These are phyloP conservation scores for Thecocarcelia acutangulata DNA, from an alignment of 2,888 invertebrate species.

Conservation along the genomic window DNA sequence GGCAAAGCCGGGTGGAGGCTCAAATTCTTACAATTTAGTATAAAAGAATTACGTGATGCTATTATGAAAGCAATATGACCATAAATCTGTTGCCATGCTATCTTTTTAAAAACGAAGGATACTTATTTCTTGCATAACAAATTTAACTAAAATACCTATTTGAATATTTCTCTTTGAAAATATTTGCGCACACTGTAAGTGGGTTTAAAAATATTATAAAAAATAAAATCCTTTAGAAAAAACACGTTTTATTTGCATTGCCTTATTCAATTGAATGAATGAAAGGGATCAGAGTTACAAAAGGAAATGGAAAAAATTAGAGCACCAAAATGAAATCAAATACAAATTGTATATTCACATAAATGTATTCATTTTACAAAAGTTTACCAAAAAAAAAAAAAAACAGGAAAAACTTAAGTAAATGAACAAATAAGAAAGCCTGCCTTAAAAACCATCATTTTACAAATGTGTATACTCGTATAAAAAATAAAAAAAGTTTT, in stretches of 20 bases:
- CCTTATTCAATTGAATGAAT: constrained; percentile 45
- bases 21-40: too few species aligned
- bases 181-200: constrained; percentile 15
- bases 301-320: constrained; percentile 14
- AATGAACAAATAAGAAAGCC: constrained; percentile 33
- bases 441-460: constrained; percentile 44
- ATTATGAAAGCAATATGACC: too few species aligned
- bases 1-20: too few species aligned
- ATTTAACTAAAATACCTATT: too few species aligned
- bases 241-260: constrained; percentile 57
- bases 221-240: constrained; percentile 18
- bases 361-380: constrained; percentile 10
- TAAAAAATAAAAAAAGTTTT: constrained; percentile 45
- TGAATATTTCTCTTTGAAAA: too few species aligned
- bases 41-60: too few species aligned
- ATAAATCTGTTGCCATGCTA: too few species aligned
- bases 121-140: too few species aligned
- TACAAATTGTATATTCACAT: constrained; percentile 28
- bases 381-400: not conserved
- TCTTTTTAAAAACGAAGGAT: too few species aligned
- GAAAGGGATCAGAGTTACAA: constrained; percentile 23
- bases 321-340: constrained; percentile 12
- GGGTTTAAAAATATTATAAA: constrained; percentile 28
- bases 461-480: constrained; percentile 38
- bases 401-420: constrained; percentile 4